phyloP scores from a whole-genome alignment of 2,888 invertebrate species.

The Reticulitermes lucifugus region DNA sequence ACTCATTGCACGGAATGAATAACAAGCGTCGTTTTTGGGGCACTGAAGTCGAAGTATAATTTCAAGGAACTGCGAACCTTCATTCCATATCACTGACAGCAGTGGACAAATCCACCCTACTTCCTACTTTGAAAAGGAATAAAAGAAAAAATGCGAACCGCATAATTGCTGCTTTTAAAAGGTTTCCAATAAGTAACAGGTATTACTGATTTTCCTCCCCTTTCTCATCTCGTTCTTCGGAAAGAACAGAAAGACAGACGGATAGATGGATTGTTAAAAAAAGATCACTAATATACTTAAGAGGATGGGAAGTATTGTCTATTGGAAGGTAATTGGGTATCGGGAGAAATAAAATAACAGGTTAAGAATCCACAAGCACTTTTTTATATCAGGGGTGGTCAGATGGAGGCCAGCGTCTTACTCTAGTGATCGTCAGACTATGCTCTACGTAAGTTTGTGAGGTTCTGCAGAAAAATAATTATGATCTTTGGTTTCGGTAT shows the following conservation, averaged over 20 bases:
- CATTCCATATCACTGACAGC: background rate
- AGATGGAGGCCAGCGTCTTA: background rate
- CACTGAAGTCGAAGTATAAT: too few relatives aligned
- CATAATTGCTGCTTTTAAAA: slow-evolving; percentile 47
- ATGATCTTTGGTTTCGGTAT: too few relatives aligned
- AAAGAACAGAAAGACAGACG: background rate
- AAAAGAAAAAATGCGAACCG: slow-evolving; percentile 38
- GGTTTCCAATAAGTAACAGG: slow-evolving; percentile 38
- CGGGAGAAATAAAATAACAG: slow-evolving; percentile 48
- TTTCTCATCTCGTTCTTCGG: background rate
- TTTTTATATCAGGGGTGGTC: slow-evolving; percentile 6
- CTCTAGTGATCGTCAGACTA: background rate
- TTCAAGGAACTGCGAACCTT: background rate
- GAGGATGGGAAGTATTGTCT: background rate
- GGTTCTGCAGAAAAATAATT: too few relatives aligned
- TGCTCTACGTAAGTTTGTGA: too few relatives aligned
- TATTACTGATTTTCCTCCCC: slow-evolving; percentile 12
- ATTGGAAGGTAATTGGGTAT: slow-evolving; percentile 47
- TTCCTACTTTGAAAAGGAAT: background rate
- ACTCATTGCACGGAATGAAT: too few relatives aligned
- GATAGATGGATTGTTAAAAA: slow-evolving; percentile 11
- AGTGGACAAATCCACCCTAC: slow-evolving; percentile 3
- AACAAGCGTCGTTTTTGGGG: too few relatives aligned
- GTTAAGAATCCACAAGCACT: slow-evolving; percentile 11
- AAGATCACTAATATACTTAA: background rate